Percentiles rank a stretch among this genome's conserved stretches.
These are phyloP conservation scores for Zelleria hepariella DNA, from an alignment of 2,888 invertebrate genomes.

Conservation along the genomic window DNA sequence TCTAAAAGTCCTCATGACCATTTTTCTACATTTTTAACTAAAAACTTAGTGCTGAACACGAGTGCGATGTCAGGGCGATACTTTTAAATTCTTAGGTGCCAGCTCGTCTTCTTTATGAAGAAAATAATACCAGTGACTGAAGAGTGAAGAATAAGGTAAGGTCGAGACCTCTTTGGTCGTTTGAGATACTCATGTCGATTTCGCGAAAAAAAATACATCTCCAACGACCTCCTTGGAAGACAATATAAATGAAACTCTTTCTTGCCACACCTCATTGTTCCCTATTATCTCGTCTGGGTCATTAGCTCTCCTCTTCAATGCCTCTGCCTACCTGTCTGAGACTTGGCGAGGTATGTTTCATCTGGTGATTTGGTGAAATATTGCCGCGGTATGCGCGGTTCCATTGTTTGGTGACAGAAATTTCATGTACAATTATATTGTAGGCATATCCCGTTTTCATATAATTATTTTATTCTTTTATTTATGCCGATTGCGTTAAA, in stretches of 20 bases:
- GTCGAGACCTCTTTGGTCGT: not conserved
- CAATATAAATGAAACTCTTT: not conserved
- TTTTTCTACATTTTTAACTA: no score
- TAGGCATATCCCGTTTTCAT: no score
- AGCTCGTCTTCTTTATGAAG: no score
- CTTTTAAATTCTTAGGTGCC: no score
- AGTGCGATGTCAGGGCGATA: no score
- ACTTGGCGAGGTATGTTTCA: not conserved
- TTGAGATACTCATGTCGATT: not conserved
- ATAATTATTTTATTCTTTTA: no score
- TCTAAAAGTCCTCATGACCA: no score
- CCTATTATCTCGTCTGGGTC: not conserved
- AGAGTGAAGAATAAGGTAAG: not conserved
- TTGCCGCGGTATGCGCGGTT: conserved; percentile 20
- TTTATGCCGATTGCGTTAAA: no score
- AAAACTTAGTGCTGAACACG: no score
- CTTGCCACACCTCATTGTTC: not conserved
- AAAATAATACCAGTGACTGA: not conserved
- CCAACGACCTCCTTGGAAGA: not conserved
- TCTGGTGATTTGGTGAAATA: conserved; percentile 28
- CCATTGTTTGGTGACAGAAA: conserved; percentile 16
- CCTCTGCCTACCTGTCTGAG: not conserved
- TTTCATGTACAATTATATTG: not conserved
- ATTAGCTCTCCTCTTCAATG: not conserved
- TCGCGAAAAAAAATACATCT: not conserved